These are phyloP conservation scores for Scaptomyza polygonia DNA, from an alignment of 2,888 invertebrate genomes.

Conservation along the genomic window DNA sequence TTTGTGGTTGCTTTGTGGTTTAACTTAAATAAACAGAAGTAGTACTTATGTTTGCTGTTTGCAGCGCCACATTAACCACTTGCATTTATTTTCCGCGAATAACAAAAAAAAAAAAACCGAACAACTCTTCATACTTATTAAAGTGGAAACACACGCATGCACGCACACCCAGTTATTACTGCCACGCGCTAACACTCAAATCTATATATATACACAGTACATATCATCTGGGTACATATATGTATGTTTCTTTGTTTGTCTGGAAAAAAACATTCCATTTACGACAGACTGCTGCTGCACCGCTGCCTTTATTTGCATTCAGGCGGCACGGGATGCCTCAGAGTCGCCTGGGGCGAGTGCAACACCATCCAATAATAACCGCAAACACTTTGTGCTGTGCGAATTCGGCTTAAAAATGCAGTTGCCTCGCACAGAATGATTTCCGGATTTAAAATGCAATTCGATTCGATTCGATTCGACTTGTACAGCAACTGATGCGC, in stretches of 20 bases:
- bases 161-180: not conserved
- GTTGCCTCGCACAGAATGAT: not conserved
- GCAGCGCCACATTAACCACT: not conserved
- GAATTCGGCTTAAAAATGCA: conserved; percentile 3
- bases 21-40: not conserved
- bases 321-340: conserved; percentile 2
- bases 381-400: conserved; percentile 4
- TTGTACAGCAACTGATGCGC: not conserved
- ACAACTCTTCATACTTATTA: conserved; percentile 9
- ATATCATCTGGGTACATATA: no score
- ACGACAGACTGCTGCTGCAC: conserved; percentile 12
- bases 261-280: conserved; percentile 6
- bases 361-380: conserved; percentile 1
- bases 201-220: not conserved
- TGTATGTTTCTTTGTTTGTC: not conserved
- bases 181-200: not conserved
- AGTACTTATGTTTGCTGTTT: not conserved
- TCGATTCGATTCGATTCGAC: not conserved
- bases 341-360: conserved; percentile 7
- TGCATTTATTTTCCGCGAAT: not conserved
- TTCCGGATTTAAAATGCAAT: not conserved
- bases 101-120: conserved; percentile 7
- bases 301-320: conserved; percentile 18
- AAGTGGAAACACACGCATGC: conserved; percentile 5
- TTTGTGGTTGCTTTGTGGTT: not conserved